Percentiles rank a stretch among this genome's conserved stretches.
Evolutionary conservation across 2,888 invertebrate genomes (phyloP).

Genomic region (Kryphioiulus occultus): DNA sequence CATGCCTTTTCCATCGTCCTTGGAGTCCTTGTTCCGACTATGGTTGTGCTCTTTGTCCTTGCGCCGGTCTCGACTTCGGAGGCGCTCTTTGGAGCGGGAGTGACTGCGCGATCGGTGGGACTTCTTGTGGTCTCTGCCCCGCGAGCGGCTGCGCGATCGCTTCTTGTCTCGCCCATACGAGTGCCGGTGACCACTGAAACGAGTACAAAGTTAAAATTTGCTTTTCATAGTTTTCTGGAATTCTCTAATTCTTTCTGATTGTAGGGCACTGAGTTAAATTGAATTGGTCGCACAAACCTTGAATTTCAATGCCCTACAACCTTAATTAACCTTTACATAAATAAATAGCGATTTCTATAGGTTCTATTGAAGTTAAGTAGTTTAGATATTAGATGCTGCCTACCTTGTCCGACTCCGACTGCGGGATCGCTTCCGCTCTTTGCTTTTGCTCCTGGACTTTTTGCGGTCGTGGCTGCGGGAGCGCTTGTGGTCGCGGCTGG

Average conservation of each 20-base stretch:
- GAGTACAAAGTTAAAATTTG: background rate
- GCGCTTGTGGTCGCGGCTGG: conserved; percentile 45
- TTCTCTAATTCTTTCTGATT: too few species aligned
- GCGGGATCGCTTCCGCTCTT: conserved; percentile 50
- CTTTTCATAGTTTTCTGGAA: too few species aligned
- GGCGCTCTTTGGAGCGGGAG: conserved; percentile 43
- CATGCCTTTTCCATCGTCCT: background rate
- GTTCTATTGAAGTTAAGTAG: too few species aligned
- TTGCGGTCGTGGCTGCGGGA: conserved; percentile 46
- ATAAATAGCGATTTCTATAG: too few species aligned
- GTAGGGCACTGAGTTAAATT: too few species aligned
- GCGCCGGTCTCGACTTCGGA: conserved; percentile 12
- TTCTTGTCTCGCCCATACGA: conserved; percentile 10
- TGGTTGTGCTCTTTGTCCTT: conserved; percentile 39
- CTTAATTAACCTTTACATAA: too few species aligned
- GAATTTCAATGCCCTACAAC: too few species aligned
- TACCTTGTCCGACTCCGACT: conserved; percentile 53
- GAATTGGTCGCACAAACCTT: too few species aligned
- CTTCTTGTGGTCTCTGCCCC: background rate
- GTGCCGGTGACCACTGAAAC: conserved; percentile 11
- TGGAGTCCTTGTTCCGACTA: conserved; percentile 37
- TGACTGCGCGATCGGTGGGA: conserved; percentile 46
- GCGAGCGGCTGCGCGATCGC: conserved; percentile 48
- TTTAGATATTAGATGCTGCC: background rate
- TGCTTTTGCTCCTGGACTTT: conserved; percentile 42